phyloP scores from a whole-genome alignment of 2,113 vertebrate species.

The Sphyrna mokarran region DNA sequence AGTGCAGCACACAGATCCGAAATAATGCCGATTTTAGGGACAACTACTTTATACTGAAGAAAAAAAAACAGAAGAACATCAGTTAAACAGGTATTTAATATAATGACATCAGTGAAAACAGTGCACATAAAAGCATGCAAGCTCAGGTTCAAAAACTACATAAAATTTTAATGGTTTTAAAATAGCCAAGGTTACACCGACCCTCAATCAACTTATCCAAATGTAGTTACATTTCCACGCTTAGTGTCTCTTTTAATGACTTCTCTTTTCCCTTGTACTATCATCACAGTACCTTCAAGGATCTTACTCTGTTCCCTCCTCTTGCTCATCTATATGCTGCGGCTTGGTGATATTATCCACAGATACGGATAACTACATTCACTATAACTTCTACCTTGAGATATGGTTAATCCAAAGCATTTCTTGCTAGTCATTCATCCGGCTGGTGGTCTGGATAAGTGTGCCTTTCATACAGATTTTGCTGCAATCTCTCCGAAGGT shows the following conservation, averaged over 20 bases:
- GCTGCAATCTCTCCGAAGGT: neutral
- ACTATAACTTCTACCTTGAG: neutral
- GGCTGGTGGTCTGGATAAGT: neutral
- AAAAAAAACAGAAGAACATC: constrained; percentile 48
- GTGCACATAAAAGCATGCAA: neutral
- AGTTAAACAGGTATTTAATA: constrained; percentile 2
- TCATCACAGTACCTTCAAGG: neutral
- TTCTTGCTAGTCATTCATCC: neutral
- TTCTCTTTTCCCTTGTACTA: neutral
- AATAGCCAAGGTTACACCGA: neutral
- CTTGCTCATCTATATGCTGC: neutral
- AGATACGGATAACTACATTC: neutral
- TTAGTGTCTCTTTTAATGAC: neutral
- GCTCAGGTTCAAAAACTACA: neutral
- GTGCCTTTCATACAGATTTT: neutral
- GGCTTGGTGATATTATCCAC: too few species aligned
- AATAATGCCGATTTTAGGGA: constrained; percentile 96
- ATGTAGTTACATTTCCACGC: neutral
- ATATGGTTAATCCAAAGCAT: neutral
- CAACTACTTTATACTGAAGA: constrained; percentile 89
- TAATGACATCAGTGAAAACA: neutral
- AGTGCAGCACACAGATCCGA: constrained; percentile 88
- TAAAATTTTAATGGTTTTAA: neutral
- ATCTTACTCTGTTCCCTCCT: neutral
- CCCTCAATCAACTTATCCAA: neutral